phyloP scores from a whole-genome alignment of 2,888 invertebrate species.

The Tenthredo notha region DNA sequence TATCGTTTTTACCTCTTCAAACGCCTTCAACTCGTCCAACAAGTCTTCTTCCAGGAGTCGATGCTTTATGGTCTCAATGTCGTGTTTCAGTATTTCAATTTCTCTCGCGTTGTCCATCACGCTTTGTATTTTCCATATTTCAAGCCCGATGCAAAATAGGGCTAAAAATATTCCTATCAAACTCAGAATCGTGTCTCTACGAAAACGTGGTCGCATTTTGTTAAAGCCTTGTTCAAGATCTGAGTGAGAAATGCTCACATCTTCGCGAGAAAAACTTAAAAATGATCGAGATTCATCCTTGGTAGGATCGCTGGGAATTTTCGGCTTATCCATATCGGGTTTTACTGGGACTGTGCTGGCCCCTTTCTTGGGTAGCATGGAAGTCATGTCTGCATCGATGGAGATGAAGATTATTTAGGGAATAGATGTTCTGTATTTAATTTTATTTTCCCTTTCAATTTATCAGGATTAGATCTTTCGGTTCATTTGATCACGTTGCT shows the following conservation, averaged over 20 bases:
- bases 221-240: constrained; percentile 73
- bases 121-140: constrained; percentile 70
- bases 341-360: constrained; percentile 63
- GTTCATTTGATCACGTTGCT: neutral
- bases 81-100: constrained; percentile 69
- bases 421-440: neutral
- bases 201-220: constrained; percentile 60
- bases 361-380: constrained; percentile 64
- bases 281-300: constrained; percentile 71
- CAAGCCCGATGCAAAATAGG: constrained; percentile 68
- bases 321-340: constrained; percentile 59
- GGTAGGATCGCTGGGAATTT: constrained; percentile 56
- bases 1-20: constrained; percentile 70
- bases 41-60: constrained; percentile 71
- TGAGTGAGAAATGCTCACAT: constrained; percentile 71
- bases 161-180: constrained; percentile 66
- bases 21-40: constrained; percentile 71
- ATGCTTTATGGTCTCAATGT: constrained; percentile 72
- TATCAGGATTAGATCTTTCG: neutral
- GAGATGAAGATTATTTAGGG: neutral
- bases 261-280: constrained; percentile 73
- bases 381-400: constrained; percentile 65
- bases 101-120: constrained; percentile 67
- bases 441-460: neutral
- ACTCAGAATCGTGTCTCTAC: constrained; percentile 66